phyloP scores from a whole-genome alignment of 1,140 invertebrate genomes.

The Steinernema khuongi region DNA sequence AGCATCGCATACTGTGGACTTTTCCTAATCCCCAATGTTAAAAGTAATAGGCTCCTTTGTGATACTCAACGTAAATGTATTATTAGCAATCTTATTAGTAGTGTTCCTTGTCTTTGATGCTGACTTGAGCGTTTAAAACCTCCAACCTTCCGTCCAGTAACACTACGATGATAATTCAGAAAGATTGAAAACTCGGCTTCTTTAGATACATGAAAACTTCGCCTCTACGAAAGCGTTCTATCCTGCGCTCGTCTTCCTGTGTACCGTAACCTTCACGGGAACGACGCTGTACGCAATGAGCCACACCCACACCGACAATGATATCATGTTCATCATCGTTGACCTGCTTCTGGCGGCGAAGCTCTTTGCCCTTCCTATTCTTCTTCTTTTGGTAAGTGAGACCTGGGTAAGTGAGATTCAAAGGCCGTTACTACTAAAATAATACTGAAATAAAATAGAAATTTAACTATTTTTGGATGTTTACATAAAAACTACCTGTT shows the following conservation, averaged over 20 bases:
- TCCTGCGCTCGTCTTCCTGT: not conserved
- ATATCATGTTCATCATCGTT: not conserved
- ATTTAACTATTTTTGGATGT: too few relatives aligned
- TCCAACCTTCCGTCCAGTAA: not conserved
- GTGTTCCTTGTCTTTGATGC: too few relatives aligned
- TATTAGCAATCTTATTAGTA: too few relatives aligned
- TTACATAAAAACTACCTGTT: too few relatives aligned
- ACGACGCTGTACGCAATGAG: not conserved
- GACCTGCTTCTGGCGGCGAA: not conserved
- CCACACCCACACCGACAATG: not conserved
- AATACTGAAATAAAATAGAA: too few relatives aligned
- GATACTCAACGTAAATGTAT: too few relatives aligned
- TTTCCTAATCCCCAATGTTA: too few relatives aligned
- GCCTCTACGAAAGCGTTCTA: slow-evolving; percentile 1
- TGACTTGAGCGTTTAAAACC: not conserved
- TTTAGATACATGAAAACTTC: not conserved
- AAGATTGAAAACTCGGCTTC: not conserved
- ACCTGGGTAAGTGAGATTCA: too few relatives aligned
- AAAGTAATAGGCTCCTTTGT: too few relatives aligned
- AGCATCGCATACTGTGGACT: not conserved
- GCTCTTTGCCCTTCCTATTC: not conserved
- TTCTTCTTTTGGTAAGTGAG: not conserved
- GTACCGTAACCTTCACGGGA: not conserved
- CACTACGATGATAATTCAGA: not conserved
- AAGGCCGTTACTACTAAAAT: too few relatives aligned